Conservation (phyloP, 35 echinoderm and acorn worm genomes). For the Patiria miniata region DNA sequence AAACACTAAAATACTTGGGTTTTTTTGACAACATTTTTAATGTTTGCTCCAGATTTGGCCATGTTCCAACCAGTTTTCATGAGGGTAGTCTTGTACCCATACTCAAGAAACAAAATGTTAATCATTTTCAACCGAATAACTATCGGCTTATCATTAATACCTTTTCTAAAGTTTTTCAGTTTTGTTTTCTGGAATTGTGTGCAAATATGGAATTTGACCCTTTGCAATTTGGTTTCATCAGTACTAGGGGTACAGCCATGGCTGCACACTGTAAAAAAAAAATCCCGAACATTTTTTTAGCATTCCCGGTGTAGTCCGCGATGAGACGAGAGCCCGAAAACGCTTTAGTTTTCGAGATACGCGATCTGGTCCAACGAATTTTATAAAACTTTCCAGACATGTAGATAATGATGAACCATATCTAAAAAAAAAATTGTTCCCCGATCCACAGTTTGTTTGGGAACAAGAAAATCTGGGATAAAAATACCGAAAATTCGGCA, state of each 20-base stretch:
- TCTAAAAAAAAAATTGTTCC: too few relatives aligned
- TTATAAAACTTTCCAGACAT: too few relatives aligned
- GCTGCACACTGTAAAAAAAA: too few relatives aligned
- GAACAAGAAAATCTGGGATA: too few relatives aligned
- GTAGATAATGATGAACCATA: too few relatives aligned
- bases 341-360: too few relatives aligned
- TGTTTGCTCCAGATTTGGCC: not conserved
- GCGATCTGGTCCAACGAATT: too few relatives aligned
- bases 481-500: too few relatives aligned
- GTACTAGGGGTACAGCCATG: slow-evolving; percentile 15
- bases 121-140: slow-evolving; percentile 3
- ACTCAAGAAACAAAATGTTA: slow-evolving; percentile 14
- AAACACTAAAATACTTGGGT: not conserved
- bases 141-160: slow-evolving; percentile 11
- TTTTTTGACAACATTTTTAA: not conserved
- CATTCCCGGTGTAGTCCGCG: too few relatives aligned
- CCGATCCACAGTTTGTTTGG: too few relatives aligned
- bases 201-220: not conserved
- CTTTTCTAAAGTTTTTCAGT: slow-evolving; percentile 15
- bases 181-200: slow-evolving; percentile 6
- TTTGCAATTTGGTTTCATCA: slow-evolving; percentile 20
- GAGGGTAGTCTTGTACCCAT: not conserved
- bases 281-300: too few relatives aligned
- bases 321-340: too few relatives aligned
- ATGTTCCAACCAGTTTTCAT: not conserved